Percentiles rank a stretch among this genome's conserved stretches.
These are phyloP conservation scores for Sebastes fasciatus DNA, from an alignment of 2,113 vertebrate genomes.

Conservation along the genomic window DNA sequence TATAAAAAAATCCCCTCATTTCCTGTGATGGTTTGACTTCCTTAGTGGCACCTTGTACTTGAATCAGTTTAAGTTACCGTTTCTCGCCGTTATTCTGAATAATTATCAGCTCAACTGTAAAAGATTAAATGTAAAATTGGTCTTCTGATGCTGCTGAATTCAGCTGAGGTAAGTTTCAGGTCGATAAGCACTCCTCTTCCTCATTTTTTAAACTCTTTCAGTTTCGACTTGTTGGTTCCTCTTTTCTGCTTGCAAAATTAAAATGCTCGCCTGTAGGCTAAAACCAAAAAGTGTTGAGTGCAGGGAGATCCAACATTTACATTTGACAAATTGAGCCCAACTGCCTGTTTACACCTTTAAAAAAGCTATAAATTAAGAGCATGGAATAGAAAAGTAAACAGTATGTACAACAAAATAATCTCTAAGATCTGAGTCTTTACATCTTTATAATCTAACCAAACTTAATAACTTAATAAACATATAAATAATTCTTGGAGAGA, in stretches of 20 bases:
- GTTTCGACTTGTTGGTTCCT: conserved; percentile 43
- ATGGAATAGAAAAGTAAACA: neutral
- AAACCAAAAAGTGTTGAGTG: neutral
- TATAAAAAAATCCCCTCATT: neutral
- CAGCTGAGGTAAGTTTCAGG: neutral
- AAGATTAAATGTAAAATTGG: neutral
- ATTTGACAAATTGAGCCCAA: no score
- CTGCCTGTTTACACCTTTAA: no score
- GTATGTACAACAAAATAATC: no score
- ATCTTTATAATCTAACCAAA: no score
- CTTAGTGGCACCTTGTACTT: neutral
- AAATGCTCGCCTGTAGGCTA: no score
- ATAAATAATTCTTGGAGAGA: no score
- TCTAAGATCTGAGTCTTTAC: no score
- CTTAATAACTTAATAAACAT: no score
- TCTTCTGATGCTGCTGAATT: no score
- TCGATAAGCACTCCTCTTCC: conserved; percentile 41
- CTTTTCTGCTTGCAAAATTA: conserved; percentile 50
- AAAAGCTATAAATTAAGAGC: neutral
- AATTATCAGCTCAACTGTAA: neutral
- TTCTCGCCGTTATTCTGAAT: neutral
- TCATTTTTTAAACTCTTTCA: conserved; percentile 46
- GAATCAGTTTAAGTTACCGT: neutral
- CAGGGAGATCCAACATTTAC: neutral
- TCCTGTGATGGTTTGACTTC: neutral